Evolutionary conservation across 1,140 invertebrate species (phyloP).

Genomic region (Acromyrmex heyeri): DNA sequence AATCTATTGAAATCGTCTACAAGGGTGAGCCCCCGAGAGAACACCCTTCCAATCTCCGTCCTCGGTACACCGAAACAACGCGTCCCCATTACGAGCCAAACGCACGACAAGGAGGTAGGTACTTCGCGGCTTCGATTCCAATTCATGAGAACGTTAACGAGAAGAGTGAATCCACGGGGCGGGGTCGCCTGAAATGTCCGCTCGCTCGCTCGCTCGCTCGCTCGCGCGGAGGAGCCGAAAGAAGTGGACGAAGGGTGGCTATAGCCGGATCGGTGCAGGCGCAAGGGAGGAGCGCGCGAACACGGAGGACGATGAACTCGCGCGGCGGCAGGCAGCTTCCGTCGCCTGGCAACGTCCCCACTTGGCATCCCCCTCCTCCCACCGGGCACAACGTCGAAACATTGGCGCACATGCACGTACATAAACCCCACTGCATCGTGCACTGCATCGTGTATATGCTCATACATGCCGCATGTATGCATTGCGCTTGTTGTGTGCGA

Average conservation of each 20-base stretch:
- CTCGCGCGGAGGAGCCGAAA: constrained; percentile 45
- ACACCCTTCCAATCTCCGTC: background rate
- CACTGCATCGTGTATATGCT: background rate
- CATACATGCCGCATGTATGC: background rate
- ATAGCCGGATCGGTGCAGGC: constrained; percentile 35
- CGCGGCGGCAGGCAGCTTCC: constrained; percentile 82
- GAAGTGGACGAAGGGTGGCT: constrained; percentile 58
- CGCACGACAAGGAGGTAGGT: background rate
- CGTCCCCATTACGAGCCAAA: background rate
- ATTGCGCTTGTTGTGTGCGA: constrained; percentile 18
- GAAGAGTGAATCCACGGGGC: constrained; percentile 34
- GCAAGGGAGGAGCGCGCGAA: constrained; percentile 61
- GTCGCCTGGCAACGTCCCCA: constrained; percentile 83
- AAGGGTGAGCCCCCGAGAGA: background rate
- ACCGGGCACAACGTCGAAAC: constrained; percentile 42
- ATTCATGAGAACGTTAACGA: constrained; percentile 45
- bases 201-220: background rate
- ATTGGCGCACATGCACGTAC: background rate
- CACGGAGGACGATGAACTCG: constrained; percentile 81
- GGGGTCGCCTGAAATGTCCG: constrained; percentile 10
- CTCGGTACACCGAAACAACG: background rate
- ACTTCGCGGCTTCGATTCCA: background rate
- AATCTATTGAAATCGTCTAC: constrained; percentile 4
- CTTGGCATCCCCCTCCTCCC: constrained; percentile 22
- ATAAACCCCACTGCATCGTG: constrained; percentile 2